Base-by-base conservation (phyloP, 2,797 vertebrate genomes). In the Melanotaenia trifasciata region DNA sequence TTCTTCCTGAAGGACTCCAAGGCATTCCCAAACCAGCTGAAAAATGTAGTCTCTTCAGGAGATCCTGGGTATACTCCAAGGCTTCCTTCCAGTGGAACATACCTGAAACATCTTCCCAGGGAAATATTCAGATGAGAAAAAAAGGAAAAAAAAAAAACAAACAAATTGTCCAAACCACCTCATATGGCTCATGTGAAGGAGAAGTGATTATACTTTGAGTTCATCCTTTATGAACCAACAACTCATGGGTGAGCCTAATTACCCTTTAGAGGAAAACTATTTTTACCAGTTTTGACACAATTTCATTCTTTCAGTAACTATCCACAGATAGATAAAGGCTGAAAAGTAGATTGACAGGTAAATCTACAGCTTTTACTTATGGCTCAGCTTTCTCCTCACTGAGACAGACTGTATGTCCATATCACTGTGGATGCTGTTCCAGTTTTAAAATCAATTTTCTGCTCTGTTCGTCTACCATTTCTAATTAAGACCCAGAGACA, bases 371-470 rank as follows among this genome's bases (percentile, higher is more conserved):
- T 20, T 54, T 1, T 2, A 18, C 24, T 30, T 9, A 11, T 13
- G n/a, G 18, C 2, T 16, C 64, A 67, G 12, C 56, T 57, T 38
- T 43, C 53, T 67, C 38, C 12, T 56, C 38, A 22, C 51, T 28
- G 3, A 20, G 30, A 58, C 18, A 32, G 51, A 43, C 40, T 43
- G 40, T 16, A 43, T 14, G 26, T 36, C 26, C 18, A 35, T 33
- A 28, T 30, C 26, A 56, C 26, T 18, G 4, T 1, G 8, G 28
- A 57, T 51, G 50, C 10, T 18, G 4, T 26, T 12, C 26, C 35
- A 28, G 7, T 56, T 11, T 9, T 12, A 35, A 18, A 8, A 36
- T 12, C 0, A 1, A 13, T 35, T 20, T 35, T n/a, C 20, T n/a
- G 20, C 32, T 58, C 10, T 4, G 3, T 32, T 32, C 9, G 33